phyloP scores from a whole-genome alignment of 2,113 vertebrate species.

The Kryptolebias marmoratus region DNA sequence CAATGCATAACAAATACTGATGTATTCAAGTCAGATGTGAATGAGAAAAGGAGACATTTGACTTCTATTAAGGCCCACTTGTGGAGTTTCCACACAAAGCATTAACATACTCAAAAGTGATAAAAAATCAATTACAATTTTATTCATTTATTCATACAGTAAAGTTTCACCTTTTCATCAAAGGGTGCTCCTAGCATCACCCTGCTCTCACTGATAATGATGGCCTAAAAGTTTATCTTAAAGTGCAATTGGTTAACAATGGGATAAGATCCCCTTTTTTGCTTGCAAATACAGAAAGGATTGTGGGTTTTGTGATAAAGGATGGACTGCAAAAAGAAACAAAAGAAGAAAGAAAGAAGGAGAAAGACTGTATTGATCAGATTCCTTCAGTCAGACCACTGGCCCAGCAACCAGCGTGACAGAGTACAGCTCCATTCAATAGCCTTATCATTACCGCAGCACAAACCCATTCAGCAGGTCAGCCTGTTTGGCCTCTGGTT shows the following conservation, averaged over 20 bases:
- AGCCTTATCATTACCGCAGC: conserved; percentile 74
- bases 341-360: conserved; percentile 4
- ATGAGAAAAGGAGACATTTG: not conserved
- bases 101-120: conserved; percentile 25
- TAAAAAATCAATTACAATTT: conserved; percentile 18
- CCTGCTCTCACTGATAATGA: not conserved
- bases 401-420: conserved; percentile 63
- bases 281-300: conserved; percentile 20
- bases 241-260: conserved; percentile 13
- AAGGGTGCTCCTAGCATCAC: not conserved
- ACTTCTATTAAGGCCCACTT: not conserved
- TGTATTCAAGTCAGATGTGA: conserved; percentile 24
- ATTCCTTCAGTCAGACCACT: conserved; percentile 52
- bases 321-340: not conserved
- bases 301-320: conserved; percentile 3
- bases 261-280: conserved; percentile 11
- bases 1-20: conserved; percentile 13
- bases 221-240: not conserved
- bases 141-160: conserved; percentile 1
- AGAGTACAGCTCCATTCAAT: conserved; percentile 74
- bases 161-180: conserved; percentile 3
- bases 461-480: conserved; percentile 69
- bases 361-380: conserved; percentile 71
- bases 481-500: conserved; percentile 58
- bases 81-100: conserved; percentile 1